Percentiles rank a stretch among this genome's conserved stretches.
Conservation (phyloP, 1,140 invertebrate genomes). For the Melanaphis sacchari region DNA sequence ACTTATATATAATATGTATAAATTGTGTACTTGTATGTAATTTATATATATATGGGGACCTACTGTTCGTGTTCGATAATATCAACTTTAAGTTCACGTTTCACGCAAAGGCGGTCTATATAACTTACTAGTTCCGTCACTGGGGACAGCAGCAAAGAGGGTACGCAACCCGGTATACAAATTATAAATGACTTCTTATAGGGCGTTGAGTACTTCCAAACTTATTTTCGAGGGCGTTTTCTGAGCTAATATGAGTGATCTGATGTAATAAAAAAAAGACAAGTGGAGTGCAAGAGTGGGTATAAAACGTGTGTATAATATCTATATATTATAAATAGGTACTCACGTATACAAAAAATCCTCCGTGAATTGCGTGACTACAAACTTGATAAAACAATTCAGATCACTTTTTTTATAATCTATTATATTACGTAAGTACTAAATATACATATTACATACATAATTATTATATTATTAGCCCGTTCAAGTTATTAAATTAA, state of each 20-base stretch:
- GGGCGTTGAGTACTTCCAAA: not conserved
- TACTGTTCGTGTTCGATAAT: not conserved
- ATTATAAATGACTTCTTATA: not conserved
- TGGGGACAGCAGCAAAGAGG: not conserved
- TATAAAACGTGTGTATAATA: not conserved
- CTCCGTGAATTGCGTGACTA: conserved; percentile 29
- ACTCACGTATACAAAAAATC: not conserved
- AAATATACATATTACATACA: not conserved
- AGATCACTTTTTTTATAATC: not conserved
- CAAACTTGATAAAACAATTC: not conserved
- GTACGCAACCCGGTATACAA: not conserved
- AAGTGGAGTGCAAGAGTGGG: not conserved
- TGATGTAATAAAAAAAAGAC: conserved; percentile 1
- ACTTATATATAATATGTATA: not conserved
- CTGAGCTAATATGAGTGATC: not conserved
- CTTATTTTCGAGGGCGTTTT: conserved; percentile 14
- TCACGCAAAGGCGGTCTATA: not conserved
- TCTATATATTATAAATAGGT: not conserved
- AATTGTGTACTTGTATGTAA: too few relatives aligned
- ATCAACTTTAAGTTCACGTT: not conserved
- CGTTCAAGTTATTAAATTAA: not conserved
- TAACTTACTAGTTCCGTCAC: not conserved
- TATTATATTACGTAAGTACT: not conserved
- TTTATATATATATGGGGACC: not conserved
- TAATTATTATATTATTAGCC: not conserved